phyloP scores from a whole-genome alignment of 2,113 vertebrate species.

The Aix galericulata region DNA sequence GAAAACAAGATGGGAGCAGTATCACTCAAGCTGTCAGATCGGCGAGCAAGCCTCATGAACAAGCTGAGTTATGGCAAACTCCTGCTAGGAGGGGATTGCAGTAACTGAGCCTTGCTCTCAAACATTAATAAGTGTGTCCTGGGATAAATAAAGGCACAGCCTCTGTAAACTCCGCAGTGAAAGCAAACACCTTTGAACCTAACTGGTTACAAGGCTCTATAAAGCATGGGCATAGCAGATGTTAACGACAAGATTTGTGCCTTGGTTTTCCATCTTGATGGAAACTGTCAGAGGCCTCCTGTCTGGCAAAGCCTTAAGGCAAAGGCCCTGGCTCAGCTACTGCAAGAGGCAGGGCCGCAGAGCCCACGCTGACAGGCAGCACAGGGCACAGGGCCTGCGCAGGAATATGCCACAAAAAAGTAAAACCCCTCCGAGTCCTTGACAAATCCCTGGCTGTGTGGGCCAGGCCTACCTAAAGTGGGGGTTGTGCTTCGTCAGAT shows the following conservation, averaged over 20 bases:
- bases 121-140: constrained; percentile 44
- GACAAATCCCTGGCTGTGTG: background rate
- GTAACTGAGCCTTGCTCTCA: constrained; percentile 59
- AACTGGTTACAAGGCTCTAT: background rate
- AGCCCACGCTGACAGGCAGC: background rate
- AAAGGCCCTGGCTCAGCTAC: background rate
- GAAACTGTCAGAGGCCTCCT: background rate
- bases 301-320: constrained; percentile 40
- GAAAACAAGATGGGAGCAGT: constrained; percentile 39
- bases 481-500: background rate
- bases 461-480: background rate
- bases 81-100: constrained; percentile 41
- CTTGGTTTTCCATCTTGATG: background rate
- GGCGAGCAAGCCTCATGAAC: constrained; percentile 36
- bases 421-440: background rate
- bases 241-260: constrained; percentile 14
- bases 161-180: constrained; percentile 36
- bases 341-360: constrained; percentile 12
- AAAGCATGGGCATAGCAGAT: background rate
- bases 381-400: background rate
- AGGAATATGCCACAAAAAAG: background rate
- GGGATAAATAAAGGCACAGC: constrained; percentile 57
- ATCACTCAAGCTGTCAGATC: constrained; percentile 21
- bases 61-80: constrained; percentile 50
- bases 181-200: constrained; percentile 56